Percentiles rank a stretch among this genome's conserved stretches.
Evolutionary conservation across 2,888 invertebrate species (phyloP).

Genomic region (Acronicta alni): DNA sequence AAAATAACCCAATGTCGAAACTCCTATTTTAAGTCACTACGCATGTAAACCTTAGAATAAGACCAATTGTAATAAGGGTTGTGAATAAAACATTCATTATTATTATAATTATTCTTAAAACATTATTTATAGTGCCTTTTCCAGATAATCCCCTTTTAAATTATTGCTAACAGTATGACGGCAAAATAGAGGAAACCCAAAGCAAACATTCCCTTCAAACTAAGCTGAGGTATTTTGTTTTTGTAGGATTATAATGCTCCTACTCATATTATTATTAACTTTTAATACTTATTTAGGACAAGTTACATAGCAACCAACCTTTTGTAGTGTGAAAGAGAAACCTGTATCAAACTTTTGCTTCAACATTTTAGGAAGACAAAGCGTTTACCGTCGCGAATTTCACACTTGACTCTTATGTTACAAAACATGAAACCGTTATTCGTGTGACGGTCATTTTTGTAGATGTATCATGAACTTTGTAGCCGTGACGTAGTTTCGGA

Average conservation of each 20-base stretch:
- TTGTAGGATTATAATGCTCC: conserved; percentile 2
- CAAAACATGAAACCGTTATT: conserved; percentile 8
- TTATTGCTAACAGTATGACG: neutral
- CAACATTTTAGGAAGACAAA: conserved; percentile 39
- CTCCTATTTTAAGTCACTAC: too few species aligned
- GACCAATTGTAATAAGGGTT: too few species aligned
- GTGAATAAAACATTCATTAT: too few species aligned
- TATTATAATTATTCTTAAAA: too few species aligned
- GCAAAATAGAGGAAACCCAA: neutral
- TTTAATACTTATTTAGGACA: conserved; percentile 51
- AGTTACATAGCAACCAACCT: conserved; percentile 26
- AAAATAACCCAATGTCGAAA: too few species aligned
- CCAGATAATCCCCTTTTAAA: neutral
- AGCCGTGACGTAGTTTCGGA: conserved; percentile 20
- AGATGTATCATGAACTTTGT: conserved; percentile 9
- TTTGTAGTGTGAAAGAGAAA: conserved; percentile 50
- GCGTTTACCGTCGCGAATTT: conserved; percentile 12
- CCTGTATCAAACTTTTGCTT: conserved; percentile 50
- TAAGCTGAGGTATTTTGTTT: neutral
- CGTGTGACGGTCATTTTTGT: neutral
- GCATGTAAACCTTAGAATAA: too few species aligned
- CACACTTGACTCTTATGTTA: neutral
- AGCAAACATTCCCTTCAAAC: neutral
- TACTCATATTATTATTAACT: conserved; percentile 36
- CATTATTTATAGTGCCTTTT: neutral